Evolutionary conservation across 2,888 invertebrate species (phyloP).

Genomic region (Archaeoteleia sp.): DNA sequence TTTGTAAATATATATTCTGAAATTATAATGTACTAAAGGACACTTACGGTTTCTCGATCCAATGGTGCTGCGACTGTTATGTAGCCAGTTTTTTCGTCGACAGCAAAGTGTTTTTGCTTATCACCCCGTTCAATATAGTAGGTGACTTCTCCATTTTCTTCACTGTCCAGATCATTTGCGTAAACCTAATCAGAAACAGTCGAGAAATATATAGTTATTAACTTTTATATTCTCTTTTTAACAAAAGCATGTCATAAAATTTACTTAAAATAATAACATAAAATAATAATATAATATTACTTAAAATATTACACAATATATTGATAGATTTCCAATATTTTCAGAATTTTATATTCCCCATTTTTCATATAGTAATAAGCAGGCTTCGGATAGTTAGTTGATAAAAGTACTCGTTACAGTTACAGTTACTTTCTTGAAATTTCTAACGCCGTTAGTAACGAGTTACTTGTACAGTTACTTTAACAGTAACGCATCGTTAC

Average conservation of each 20-base stretch:
- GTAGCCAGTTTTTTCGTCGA: conserved; percentile 86
- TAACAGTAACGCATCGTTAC: no score
- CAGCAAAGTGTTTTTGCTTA: conserved; percentile 83
- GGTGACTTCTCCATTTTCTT: conserved; percentile 85
- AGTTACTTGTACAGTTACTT: no score
- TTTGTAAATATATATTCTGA: neutral
- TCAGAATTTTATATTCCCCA: no score
- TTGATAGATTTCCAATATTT: no score
- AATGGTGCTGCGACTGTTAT: conserved; percentile 84
- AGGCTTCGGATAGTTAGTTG: no score
- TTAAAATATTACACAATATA: no score
- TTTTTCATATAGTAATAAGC: no score
- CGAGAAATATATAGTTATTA: neutral
- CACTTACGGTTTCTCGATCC: conserved; percentile 87
- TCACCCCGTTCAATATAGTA: conserved; percentile 89
- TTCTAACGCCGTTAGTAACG: no score
- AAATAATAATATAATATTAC: neutral
- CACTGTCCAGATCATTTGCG: conserved; percentile 91
- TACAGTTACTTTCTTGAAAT: no score
- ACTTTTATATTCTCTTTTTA: neutral
- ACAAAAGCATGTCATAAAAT: conserved; percentile 2
- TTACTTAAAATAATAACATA: conserved; percentile 71
- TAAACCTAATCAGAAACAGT: conserved; percentile 76
- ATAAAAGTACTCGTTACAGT: no score
- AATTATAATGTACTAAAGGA: neutral